A percentile compares a stretch with the other conserved stretches of the same genome.
These are phyloP conservation scores for Drosophila dunni DNA, from an alignment of 1,140 invertebrate genomes.

Conservation along the genomic window DNA sequence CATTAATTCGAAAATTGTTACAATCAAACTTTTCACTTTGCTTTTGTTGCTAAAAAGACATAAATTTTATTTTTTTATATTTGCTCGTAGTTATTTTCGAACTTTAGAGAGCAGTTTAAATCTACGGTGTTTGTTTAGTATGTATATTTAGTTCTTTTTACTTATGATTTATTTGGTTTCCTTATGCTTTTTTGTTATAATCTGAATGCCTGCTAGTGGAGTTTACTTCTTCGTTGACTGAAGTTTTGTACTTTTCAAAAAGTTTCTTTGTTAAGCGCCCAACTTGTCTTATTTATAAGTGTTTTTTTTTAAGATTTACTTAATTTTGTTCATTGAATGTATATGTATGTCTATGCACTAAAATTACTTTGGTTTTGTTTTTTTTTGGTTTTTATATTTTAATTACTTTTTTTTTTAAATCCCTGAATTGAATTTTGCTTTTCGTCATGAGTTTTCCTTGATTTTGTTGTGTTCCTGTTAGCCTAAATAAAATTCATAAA, in stretches of 20 bases:
- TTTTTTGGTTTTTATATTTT: constrained; percentile 31
- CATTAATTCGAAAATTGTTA: constrained; percentile 20
- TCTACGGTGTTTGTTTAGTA: constrained; percentile 20
- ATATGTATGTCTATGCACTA: constrained; percentile 37
- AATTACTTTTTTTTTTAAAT: constrained; percentile 60
- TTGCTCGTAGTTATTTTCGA: background rate
- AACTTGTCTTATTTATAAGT: constrained; percentile 42
- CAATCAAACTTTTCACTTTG: constrained; percentile 29
- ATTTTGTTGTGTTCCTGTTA: constrained; percentile 69
- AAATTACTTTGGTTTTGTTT: constrained; percentile 32
- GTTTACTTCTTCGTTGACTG: constrained; percentile 61
- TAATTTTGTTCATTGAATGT: constrained; percentile 40
- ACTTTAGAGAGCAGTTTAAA: background rate
- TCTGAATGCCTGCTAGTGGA: constrained; percentile 54
- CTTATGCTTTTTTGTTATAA: constrained; percentile 47
- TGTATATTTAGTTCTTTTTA: constrained; percentile 49
- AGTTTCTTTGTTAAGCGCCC: constrained; percentile 58
- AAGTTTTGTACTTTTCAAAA: constrained; percentile 78
- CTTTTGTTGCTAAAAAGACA: constrained; percentile 31
- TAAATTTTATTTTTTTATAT: constrained; percentile 7
- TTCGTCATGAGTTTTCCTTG: constrained; percentile 63
- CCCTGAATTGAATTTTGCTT: constrained; percentile 84
- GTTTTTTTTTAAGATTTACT: constrained; percentile 41
- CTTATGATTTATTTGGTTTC: constrained; percentile 52
- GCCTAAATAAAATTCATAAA: constrained; percentile 82